Percentiles rank a stretch among this genome's conserved stretches.
These are phyloP conservation scores for Plusia festucae DNA, from an alignment of 2,888 invertebrate genomes.

Conservation along the genomic window DNA sequence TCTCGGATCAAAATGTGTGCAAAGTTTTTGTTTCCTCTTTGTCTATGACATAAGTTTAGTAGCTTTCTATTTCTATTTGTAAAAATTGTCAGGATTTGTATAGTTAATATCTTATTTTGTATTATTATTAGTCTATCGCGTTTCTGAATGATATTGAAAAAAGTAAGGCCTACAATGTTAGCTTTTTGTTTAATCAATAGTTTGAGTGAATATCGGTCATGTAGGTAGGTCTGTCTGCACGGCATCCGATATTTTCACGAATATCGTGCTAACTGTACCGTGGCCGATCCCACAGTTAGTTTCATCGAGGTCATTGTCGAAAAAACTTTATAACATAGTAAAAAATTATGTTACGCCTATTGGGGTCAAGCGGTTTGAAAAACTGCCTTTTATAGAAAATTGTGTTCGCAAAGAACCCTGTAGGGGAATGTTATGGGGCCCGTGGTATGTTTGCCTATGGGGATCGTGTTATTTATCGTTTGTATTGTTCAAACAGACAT, in stretches of 20 bases:
- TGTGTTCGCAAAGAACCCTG: constrained; percentile 35
- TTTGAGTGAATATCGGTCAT: neutral
- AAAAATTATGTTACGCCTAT: constrained; percentile 43
- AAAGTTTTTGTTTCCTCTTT: constrained; percentile 63
- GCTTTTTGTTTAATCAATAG: constrained; percentile 2
- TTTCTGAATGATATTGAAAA: constrained; percentile 1
- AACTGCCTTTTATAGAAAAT: constrained; percentile 35
- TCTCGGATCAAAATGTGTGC: constrained; percentile 67
- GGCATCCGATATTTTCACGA: constrained; percentile 31
- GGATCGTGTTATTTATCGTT: constrained; percentile 71
- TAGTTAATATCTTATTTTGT: neutral
- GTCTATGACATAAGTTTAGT: constrained; percentile 33
- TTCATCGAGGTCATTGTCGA: constrained; percentile 51
- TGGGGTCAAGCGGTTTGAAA: constrained; percentile 55
- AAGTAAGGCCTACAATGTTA: neutral
- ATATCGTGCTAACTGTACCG: constrained; percentile 40
- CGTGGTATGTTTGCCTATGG: constrained; percentile 58
- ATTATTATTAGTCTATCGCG: constrained; percentile 1
- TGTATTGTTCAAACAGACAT: constrained; percentile 67
- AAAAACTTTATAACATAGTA: constrained; percentile 43
- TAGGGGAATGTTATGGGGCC: constrained; percentile 41
- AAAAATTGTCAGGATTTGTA: neutral
- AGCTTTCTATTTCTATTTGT: neutral
- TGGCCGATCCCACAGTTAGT: constrained; percentile 31
- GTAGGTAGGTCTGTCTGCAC: constrained; percentile 5